These are phyloP conservation scores for Xenops minutus DNA, from an alignment of 2,797 vertebrate species.

Conservation along the genomic window DNA sequence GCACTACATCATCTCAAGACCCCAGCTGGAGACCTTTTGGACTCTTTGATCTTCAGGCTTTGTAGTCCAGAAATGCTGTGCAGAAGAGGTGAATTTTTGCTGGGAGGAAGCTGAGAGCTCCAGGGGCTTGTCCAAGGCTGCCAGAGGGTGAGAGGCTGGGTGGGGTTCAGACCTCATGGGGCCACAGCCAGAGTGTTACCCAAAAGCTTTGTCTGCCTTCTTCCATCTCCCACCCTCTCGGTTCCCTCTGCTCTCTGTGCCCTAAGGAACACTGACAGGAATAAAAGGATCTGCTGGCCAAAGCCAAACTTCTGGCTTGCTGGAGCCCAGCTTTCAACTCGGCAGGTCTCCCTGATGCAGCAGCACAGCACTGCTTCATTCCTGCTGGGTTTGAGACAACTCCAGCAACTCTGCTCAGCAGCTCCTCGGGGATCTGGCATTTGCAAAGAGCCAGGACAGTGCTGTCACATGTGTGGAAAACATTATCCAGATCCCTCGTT, in stretches of 20 bases:
- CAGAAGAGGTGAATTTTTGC: background rate
- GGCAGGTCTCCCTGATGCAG: background rate
- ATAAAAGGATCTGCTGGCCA: background rate
- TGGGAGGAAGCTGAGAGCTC: background rate
- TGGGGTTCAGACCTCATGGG: background rate
- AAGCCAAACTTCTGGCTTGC: background rate
- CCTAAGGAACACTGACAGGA: background rate
- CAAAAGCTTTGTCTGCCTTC: background rate
- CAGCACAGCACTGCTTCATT: background rate
- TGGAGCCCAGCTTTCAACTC: background rate
- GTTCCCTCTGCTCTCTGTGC: background rate
- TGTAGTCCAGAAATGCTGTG: background rate
- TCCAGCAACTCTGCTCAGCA: conserved; percentile 19
- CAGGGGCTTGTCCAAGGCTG: background rate
- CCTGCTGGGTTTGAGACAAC: background rate
- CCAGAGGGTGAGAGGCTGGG: background rate
- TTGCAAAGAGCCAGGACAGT: conserved; percentile 8
- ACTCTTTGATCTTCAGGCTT: background rate
- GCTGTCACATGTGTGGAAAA: conserved; percentile 23
- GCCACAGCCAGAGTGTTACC: accelerated
- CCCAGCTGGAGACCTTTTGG: background rate
- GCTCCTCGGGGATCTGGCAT: conserved; percentile 56
- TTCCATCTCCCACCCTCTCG: background rate
- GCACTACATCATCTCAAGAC: background rate
- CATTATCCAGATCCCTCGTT: background rate